Evolutionary conservation across 2,888 invertebrate genomes (phyloP).

Genomic region (Campoletis raptor): DNA sequence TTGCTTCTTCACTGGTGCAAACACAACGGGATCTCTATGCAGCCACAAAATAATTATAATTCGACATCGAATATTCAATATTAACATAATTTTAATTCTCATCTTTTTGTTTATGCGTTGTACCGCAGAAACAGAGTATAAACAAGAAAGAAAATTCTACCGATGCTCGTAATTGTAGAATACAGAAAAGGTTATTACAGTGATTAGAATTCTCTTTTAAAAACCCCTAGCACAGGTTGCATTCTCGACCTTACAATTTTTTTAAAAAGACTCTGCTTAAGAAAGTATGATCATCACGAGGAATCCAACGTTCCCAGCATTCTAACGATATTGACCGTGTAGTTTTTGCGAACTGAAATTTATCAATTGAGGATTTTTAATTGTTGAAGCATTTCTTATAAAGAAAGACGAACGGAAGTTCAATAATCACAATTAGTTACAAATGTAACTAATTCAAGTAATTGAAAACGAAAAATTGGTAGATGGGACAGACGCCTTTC

Average conservation of each 20-base stretch:
- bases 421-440: no score
- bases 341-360: no score
- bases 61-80: conserved; percentile 22
- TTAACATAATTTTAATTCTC: conserved; percentile 4
- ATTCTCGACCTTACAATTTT: neutral
- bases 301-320: neutral
- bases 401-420: no score
- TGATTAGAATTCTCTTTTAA: conserved; percentile 19
- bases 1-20: conserved; percentile 38
- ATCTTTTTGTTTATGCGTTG: neutral
- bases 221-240: neutral
- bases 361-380: no score
- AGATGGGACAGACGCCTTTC: no score
- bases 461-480: no score
- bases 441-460: no score
- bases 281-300: neutral
- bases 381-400: no score
- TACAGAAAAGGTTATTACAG: conserved; percentile 14
- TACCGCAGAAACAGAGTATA: neutral
- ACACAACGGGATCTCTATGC: conserved; percentile 50
- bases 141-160: neutral
- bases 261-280: neutral
- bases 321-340: no score
- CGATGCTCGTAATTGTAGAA: conserved; percentile 25
- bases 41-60: conserved; percentile 34